These are phyloP conservation scores for Caenorhabditis panamensis DNA, from an alignment of 2,888 invertebrate species.

Conservation along the genomic window DNA sequence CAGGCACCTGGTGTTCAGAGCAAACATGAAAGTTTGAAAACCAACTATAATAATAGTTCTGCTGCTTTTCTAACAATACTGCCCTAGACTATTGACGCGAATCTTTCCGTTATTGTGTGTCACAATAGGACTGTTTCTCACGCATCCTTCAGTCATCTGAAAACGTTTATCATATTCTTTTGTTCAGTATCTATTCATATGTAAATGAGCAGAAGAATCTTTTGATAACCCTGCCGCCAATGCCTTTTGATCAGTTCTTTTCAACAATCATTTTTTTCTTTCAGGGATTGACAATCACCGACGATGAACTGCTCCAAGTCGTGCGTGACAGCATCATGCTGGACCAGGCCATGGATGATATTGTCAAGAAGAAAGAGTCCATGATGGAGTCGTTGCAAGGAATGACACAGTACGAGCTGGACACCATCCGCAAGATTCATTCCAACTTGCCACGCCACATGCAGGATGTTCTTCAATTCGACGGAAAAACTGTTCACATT, in stretches of 20 bases:
- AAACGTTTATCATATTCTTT: background rate
- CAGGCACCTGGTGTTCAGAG: constrained; percentile 49
- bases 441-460: constrained; percentile 61
- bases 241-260: background rate
- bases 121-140: constrained; percentile 4
- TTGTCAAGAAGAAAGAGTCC: constrained; percentile 22
- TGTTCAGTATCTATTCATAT: background rate
- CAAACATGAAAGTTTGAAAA: constrained; percentile 45
- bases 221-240: background rate
- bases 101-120: background rate
- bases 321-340: constrained; percentile 39
- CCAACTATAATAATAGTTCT: constrained; percentile 34
- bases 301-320: constrained; percentile 45
- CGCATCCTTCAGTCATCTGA: background rate
- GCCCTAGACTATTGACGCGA: constrained; percentile 41
- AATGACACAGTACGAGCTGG: constrained; percentile 46
- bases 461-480: constrained; percentile 59
- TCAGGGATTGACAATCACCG: constrained; percentile 50
- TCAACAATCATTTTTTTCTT: background rate
- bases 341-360: constrained; percentile 38
- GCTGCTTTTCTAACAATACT: constrained; percentile 37
- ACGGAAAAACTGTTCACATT: constrained; percentile 46
- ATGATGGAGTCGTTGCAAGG: constrained; percentile 56
- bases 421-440: constrained; percentile 57
- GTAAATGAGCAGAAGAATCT: background rate